Evolutionary conservation across 2,113 vertebrate genomes (phyloP).

Genomic region (Dromiciops gliroides): DNA sequence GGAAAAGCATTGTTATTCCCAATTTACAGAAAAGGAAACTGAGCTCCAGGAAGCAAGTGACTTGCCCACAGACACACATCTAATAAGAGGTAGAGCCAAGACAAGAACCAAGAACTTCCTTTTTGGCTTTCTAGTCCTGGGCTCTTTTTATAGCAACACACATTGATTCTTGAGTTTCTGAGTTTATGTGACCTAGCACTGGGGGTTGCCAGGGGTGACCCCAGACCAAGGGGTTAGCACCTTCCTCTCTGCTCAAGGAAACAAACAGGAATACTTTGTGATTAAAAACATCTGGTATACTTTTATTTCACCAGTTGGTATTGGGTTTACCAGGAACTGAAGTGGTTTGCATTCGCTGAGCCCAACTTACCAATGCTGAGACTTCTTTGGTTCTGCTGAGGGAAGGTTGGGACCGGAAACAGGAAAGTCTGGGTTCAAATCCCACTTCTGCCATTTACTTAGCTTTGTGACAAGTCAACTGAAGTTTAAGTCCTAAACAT

Average conservation of each 20-base stretch:
- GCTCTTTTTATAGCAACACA: neutral
- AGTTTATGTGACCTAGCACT: neutral
- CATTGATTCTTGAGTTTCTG: neutral
- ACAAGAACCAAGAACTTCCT: neutral
- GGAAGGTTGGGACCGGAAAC: neutral
- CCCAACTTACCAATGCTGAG: neutral
- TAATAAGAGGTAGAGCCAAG: neutral
- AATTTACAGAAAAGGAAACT: neutral
- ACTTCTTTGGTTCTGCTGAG: neutral
- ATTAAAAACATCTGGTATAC: neutral
- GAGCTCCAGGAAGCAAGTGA: neutral
- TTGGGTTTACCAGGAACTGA: neutral
- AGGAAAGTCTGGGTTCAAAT: neutral
- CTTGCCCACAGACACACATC: neutral
- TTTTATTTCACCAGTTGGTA: neutral
- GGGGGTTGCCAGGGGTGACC: neutral
- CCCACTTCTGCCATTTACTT: neutral
- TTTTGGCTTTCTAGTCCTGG: neutral
- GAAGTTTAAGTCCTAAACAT: neutral
- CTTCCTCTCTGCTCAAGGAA: neutral
- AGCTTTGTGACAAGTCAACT: neutral
- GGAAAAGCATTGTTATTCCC: neutral
- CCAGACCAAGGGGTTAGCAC: neutral
- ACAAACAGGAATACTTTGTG: neutral
- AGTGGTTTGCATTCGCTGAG: neutral